phyloP scores from a whole-genome alignment of 2,888 invertebrate species.

The Eupithecia inturbata region DNA sequence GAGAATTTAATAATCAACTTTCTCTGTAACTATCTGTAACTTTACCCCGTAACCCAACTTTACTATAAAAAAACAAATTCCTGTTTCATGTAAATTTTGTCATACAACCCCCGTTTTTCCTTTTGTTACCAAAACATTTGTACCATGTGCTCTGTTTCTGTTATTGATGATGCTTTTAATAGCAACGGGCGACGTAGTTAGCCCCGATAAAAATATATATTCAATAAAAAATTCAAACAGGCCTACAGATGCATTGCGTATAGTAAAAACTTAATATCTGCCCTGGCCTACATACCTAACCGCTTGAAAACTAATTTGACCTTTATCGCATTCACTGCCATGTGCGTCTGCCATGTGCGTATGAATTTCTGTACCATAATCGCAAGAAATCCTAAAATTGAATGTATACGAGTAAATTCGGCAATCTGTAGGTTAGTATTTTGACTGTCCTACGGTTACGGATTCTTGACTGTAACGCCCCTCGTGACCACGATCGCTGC shows the following conservation, averaged over 20 bases:
- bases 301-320: not conserved
- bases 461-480: no score
- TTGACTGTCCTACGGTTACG: no score
- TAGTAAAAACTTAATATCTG: not conserved
- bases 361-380: not conserved
- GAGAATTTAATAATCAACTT: not conserved
- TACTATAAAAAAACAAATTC: not conserved
- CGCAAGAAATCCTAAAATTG: no score
- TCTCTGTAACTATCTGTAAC: not conserved
- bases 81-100: conserved; percentile 9
- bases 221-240: not conserved
- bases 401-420: not conserved
- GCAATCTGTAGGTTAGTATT: not conserved
- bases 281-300: not conserved
- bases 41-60: not conserved
- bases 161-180: conserved; percentile 32
- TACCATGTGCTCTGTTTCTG: conserved; percentile 21
- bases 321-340: not conserved
- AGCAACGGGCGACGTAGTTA: conserved; percentile 19
- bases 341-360: not conserved
- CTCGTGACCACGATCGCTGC: no score
- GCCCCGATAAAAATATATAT: conserved; percentile 7
- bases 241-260: not conserved
- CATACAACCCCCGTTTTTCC: conserved; percentile 12
- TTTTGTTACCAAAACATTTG: conserved; percentile 15